These are phyloP conservation scores for Sanderia malayensis DNA, from an alignment of 30 jellyfish, hydroid and myxozoan genomes.

Conservation along the genomic window DNA sequence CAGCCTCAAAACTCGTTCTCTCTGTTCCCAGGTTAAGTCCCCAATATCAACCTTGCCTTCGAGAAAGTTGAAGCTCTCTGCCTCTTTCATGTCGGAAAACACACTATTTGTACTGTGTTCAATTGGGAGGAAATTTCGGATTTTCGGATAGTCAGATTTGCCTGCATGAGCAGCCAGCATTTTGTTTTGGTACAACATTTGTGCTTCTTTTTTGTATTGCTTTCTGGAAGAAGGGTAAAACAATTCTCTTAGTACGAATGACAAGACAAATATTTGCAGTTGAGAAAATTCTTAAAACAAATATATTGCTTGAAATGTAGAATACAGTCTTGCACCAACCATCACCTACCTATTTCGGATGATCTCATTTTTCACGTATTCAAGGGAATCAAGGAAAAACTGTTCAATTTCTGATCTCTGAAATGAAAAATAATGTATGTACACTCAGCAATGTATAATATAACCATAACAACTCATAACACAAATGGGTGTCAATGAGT, in stretches of 20 bases:
- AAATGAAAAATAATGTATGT: too few species aligned
- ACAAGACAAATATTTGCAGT: too few species aligned
- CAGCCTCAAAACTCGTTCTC: constrained; percentile 82
- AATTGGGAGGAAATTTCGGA: constrained; percentile 65
- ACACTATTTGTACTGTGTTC: constrained; percentile 82
- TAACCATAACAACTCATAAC: too few species aligned
- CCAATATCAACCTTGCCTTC: constrained; percentile 70
- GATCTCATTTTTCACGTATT: constrained; percentile 77
- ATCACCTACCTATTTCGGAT: constrained; percentile 71
- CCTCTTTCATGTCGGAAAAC: constrained; percentile 78
- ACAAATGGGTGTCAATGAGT: too few species aligned
- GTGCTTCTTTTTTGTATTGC: constrained; percentile 81
- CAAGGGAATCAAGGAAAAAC: constrained; percentile 83
- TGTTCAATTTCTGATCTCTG: constrained; percentile 86
- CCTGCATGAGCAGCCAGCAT: constrained; percentile 95
- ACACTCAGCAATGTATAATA: too few species aligned
- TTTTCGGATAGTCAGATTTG: constrained; percentile 76
- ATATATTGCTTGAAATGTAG: too few species aligned
- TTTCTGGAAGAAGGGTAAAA: constrained; percentile 39
- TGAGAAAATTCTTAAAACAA: too few species aligned
- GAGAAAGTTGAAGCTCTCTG: constrained; percentile 75
- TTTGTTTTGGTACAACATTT: constrained; percentile 58
- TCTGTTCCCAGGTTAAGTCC: constrained; percentile 92
- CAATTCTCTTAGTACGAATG: too few species aligned
- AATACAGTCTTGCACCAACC: too few species aligned